Conservation (phyloP, 2,113 vertebrate genomes). For the Oreamnos americanus region DNA sequence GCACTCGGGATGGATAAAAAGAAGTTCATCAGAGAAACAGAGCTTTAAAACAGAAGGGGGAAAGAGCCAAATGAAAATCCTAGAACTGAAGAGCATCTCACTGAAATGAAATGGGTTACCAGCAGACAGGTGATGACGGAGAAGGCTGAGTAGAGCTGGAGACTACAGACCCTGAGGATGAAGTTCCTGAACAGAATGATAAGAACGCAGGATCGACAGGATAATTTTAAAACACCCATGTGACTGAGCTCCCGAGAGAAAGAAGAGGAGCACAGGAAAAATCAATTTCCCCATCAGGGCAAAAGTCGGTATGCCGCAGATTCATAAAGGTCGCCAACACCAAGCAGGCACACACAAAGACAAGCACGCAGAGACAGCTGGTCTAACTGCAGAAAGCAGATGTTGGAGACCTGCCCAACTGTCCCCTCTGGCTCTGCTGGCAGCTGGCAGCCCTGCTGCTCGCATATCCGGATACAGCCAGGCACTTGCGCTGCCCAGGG, state of each 20-base stretch:
- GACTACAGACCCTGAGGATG: background rate
- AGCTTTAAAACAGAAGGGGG: background rate
- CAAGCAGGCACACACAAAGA: background rate
- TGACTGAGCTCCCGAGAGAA: background rate
- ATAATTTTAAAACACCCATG: background rate
- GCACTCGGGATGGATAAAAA: background rate
- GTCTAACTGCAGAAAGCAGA: background rate
- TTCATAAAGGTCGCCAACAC: background rate
- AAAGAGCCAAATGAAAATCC: background rate
- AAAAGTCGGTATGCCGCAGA: background rate
- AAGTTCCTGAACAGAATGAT: background rate
- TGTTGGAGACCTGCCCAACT: slow-evolving; percentile 49
- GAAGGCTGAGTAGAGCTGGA: background rate
- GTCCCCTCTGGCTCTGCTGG: background rate
- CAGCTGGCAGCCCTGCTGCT: slow-evolving; percentile 24
- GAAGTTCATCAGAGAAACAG: background rate
- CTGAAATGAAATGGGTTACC: background rate
- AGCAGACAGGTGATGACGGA: background rate
- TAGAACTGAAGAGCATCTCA: background rate
- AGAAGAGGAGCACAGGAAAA: background rate
- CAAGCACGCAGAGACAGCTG: rapidly evolving
- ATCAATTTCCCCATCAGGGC: background rate
- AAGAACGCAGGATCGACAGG: background rate
- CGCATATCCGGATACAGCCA: slow-evolving; percentile 59
- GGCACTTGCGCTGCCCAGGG: slow-evolving; percentile 42